Conservation (phyloP, 2,797 vertebrate species). For the Crenichthys baileyi region DNA sequence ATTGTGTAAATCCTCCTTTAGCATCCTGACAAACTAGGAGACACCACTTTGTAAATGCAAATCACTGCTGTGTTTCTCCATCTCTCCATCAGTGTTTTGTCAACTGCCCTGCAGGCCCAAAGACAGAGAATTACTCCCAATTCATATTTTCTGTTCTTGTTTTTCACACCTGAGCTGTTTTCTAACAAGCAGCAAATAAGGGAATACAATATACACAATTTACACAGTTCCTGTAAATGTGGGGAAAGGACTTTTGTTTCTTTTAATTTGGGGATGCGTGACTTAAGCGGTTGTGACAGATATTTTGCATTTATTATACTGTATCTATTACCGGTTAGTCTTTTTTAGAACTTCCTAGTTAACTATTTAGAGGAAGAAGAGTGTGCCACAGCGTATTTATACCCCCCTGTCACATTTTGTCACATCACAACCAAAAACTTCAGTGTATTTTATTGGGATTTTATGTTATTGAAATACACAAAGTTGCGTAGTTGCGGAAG, state of each 20-base stretch:
- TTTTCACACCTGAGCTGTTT: slow-evolving; percentile 77
- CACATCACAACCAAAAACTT: too few relatives aligned
- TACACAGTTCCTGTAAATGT: slow-evolving; percentile 60
- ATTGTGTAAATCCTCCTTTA: slow-evolving; percentile 65
- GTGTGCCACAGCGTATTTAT: neutral
- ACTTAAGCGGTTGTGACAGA: slow-evolving; percentile 59
- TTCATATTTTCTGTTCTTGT: slow-evolving; percentile 65
- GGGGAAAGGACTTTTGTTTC: slow-evolving; percentile 48
- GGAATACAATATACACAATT: slow-evolving; percentile 55
- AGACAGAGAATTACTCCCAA: slow-evolving; percentile 75
- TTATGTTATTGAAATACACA: too few relatives aligned
- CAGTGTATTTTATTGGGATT: too few relatives aligned
- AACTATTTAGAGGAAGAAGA: slow-evolving; percentile 29
- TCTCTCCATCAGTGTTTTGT: slow-evolving; percentile 82
- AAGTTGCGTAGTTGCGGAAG: too few relatives aligned
- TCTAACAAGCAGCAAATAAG: slow-evolving; percentile 51
- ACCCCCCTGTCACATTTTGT: too few relatives aligned
- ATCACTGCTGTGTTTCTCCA: slow-evolving; percentile 72
- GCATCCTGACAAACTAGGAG: slow-evolving; percentile 80
- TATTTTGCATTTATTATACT: slow-evolving; percentile 58
- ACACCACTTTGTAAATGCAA: slow-evolving; percentile 83
- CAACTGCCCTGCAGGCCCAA: slow-evolving; percentile 77
- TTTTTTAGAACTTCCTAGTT: slow-evolving; percentile 40
- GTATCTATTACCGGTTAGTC: slow-evolving; percentile 50
- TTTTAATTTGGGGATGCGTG: slow-evolving; percentile 44